Evolutionary conservation across 2,888 invertebrate genomes (phyloP).

Genomic region (Seira musarum): DNA sequence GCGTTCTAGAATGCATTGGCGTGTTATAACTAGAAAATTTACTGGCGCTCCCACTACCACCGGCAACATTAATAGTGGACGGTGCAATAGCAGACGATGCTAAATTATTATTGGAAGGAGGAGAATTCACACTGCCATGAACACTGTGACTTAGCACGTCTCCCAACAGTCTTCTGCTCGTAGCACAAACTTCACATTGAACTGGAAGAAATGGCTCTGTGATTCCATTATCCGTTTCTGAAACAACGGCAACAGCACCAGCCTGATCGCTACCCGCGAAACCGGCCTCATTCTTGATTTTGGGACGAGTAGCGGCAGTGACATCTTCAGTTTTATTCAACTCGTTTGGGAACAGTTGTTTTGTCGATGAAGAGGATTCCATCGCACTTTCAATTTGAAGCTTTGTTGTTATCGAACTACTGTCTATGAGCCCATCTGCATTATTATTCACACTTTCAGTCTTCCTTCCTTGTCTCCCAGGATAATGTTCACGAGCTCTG

Average conservation of each 20-base stretch:
- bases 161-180: constrained; percentile 71
- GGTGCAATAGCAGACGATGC: constrained; percentile 28
- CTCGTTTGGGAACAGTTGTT: too few species aligned
- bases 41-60: constrained; percentile 45
- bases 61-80: constrained; percentile 26
- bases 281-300: not conserved
- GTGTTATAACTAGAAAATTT: constrained; percentile 72
- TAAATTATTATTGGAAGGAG: constrained; percentile 31
- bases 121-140: constrained; percentile 30
- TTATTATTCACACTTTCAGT: constrained; percentile 47
- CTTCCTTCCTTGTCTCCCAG: constrained; percentile 34
- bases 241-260: too few species aligned
- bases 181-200: constrained; percentile 72
- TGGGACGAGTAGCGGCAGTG: too few species aligned
- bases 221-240: not conserved
- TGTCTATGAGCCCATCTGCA: constrained; percentile 20
- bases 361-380: too few species aligned
- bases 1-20: constrained; percentile 76
- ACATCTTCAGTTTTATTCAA: too few species aligned
- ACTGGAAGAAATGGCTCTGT: constrained; percentile 27
- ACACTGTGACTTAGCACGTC: constrained; percentile 26
- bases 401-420: not conserved
- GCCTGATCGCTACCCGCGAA: too few species aligned
- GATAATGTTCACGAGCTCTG: constrained; percentile 25
- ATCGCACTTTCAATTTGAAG: constrained; percentile 6